Evolutionary conservation across 2,797 vertebrate genomes (phyloP).

Genomic region (Erethizon dorsatum): DNA sequence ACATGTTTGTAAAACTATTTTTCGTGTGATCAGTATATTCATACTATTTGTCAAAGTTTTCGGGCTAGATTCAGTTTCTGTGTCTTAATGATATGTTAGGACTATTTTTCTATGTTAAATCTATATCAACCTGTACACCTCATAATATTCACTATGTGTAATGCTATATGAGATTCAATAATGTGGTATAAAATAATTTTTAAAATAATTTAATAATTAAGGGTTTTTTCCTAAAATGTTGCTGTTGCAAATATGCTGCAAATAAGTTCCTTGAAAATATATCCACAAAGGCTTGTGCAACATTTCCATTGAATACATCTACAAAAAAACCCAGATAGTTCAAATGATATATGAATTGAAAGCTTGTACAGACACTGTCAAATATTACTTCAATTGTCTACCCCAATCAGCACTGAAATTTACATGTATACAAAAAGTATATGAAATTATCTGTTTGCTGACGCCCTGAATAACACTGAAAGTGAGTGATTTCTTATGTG

Average conservation of each 20-base stretch:
- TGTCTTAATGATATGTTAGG: background rate
- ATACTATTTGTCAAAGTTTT: background rate
- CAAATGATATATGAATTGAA: background rate
- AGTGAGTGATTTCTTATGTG: background rate
- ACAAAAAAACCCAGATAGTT: background rate
- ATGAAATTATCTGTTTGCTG: background rate
- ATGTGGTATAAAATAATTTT: background rate
- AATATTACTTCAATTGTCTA: background rate
- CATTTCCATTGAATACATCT: background rate
- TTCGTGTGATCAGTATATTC: background rate
- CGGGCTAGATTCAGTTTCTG: background rate
- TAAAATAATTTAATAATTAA: background rate
- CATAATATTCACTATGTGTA: background rate
- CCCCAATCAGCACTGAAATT: background rate
- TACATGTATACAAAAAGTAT: background rate
- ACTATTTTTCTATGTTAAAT: background rate
- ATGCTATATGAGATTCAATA: background rate
- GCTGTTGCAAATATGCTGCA: background rate
- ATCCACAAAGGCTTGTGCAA: background rate
- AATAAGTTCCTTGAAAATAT: background rate
- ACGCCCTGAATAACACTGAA: background rate
- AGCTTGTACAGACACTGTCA: background rate
- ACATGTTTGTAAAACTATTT: background rate
- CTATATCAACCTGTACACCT: background rate
- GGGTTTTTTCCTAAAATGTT: background rate